Evolutionary conservation across 1,140 invertebrate species (phyloP).

Genomic region (Neodiprion pinetum): DNA sequence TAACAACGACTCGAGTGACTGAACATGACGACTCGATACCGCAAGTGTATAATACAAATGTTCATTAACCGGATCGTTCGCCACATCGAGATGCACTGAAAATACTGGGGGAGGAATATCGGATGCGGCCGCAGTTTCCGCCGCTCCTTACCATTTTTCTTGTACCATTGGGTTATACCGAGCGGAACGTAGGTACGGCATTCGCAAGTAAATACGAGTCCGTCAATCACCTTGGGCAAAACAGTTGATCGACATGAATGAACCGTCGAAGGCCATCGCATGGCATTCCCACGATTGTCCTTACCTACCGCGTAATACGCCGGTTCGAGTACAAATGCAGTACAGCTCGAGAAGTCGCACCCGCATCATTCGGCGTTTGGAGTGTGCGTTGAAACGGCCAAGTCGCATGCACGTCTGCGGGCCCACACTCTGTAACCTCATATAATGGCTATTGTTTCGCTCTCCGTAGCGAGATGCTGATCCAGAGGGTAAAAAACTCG

Average conservation of each 20-base stretch:
- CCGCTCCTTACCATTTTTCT: too few relatives aligned
- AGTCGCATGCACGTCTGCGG: conserved; percentile 9
- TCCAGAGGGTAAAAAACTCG: conserved; percentile 31
- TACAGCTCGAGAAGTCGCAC: not conserved
- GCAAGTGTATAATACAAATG: too few relatives aligned
- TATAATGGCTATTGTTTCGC: conserved; percentile 49
- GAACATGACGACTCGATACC: too few relatives aligned
- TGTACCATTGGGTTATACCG: too few relatives aligned
- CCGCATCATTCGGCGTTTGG: not conserved
- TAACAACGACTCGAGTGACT: too few relatives aligned
- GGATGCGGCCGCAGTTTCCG: too few relatives aligned
- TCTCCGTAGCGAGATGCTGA: conserved; percentile 37
- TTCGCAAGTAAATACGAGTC: conserved; percentile 31
- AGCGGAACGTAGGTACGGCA: too few relatives aligned
- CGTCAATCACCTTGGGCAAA: conserved; percentile 57
- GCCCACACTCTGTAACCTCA: conserved; percentile 27
- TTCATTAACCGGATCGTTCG: too few relatives aligned
- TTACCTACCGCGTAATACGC: conserved; percentile 44
- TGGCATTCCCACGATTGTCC: conserved; percentile 62
- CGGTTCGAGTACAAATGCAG: not conserved
- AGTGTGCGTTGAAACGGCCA: not conserved
- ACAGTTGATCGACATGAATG: conserved; percentile 62
- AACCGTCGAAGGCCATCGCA: conserved; percentile 60
- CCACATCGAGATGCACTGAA: too few relatives aligned
- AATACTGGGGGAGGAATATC: too few relatives aligned